Percentiles rank a stretch among this genome's conserved stretches.
phyloP scores from a whole-genome alignment of 2,888 invertebrate genomes.

The Lumbricus terrestris region DNA sequence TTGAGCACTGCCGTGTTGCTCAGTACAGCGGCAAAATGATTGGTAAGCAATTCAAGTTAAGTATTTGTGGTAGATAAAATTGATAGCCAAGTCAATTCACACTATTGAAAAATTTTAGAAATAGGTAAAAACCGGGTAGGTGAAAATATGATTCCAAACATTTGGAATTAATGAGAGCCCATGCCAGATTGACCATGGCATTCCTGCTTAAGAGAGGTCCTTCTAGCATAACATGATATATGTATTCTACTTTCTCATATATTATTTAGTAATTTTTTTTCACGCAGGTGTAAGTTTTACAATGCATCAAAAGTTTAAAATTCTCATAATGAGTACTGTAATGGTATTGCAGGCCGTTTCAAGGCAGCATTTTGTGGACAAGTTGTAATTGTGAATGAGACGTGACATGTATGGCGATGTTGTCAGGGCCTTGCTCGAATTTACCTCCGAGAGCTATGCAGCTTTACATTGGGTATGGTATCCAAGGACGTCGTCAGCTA shows the following conservation, averaged over 20 bases:
- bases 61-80: background rate
- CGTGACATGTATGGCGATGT: no score
- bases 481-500: no score
- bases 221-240: background rate
- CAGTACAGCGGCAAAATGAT: slow-evolving; percentile 49
- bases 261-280: background rate
- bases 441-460: no score
- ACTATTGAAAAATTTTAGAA: background rate
- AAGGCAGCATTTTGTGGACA: background rate
- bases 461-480: no score
- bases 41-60: slow-evolving; percentile 42
- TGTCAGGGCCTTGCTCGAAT: no score
- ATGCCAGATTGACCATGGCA: background rate
- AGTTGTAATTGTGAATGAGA: background rate
- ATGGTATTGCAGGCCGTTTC: background rate
- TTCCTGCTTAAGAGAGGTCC: background rate
- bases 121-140: background rate
- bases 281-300: background rate
- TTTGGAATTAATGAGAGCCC: background rate
- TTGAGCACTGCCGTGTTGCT: slow-evolving; percentile 52
- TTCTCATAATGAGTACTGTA: background rate
- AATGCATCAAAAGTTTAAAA: background rate
- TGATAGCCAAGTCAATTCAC: background rate
- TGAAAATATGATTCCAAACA: background rate
- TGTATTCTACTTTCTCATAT: background rate